Base-by-base conservation (phyloP, 2,113 vertebrate genomes). In the Terrapene triunguis region DNA sequence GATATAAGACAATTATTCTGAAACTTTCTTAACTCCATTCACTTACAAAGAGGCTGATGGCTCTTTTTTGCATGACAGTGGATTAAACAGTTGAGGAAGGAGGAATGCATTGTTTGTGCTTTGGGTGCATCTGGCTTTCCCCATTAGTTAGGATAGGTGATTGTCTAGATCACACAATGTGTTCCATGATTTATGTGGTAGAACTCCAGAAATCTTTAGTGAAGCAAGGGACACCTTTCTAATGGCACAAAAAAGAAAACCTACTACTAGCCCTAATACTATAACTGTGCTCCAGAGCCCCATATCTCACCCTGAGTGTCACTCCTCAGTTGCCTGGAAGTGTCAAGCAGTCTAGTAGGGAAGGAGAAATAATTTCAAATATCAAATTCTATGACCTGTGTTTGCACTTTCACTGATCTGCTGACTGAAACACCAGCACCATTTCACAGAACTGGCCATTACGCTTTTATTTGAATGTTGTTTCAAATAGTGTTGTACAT, bases 341-440 rank as follows among this genome's bases (percentile, higher is more conserved):
- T 90, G 84, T 10, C 59, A 92, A 38, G 13, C 2, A 55, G 11
- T 80, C 80, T 4, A 9, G 0, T 29, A 84, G 21, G 35, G 72
- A 25, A 81, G 35, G 93, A 84, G 42, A 95, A 88, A 81, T 2
- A 89, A 10, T 10, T 32, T 87, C 16, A 89, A 87, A 89, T 53
- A 0, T 2, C 51, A 74, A 78, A 29, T 8, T 2, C 2, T 44
- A 16, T 65, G 19, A 10, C 83, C 12, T 82, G 17, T 53, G 59
- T 72, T 9, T 72, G 48, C 51, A 69, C 4, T 89, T 94, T 32
- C 6, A 0, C 90, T 89, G 72, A 74, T 69, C 5, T 42, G 32
- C 44, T 81, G 50, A 42, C 8, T 85, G 80, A 94, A 84, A 6
- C 24, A 22, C 19, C 19, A 65, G 22, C 82, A 25, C 4, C 57